phyloP scores from a whole-genome alignment of 1,140 invertebrate species.

The Drosophila kurseongensis region DNA sequence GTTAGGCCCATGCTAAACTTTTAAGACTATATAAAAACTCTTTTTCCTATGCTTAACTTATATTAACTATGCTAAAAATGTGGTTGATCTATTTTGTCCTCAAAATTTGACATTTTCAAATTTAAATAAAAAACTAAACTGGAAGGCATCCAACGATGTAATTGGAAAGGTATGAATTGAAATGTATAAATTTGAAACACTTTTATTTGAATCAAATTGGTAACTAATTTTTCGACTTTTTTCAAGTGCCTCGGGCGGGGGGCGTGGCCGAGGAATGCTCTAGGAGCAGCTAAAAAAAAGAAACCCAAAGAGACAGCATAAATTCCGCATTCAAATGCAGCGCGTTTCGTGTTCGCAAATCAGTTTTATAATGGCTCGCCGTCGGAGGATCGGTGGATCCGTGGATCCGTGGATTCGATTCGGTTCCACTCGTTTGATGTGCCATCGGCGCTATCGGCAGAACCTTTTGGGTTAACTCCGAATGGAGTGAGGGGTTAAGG shows the following conservation, averaged over 20 bases:
- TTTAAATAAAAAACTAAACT: too few relatives aligned
- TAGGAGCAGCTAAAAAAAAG: slow-evolving; percentile 12
- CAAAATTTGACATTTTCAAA: too few relatives aligned
- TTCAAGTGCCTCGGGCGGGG: slow-evolving; percentile 6
- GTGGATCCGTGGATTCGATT: slow-evolving; percentile 8
- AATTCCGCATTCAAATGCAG: slow-evolving; percentile 64
- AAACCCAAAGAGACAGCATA: slow-evolving; percentile 34
- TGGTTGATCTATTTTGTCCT: too few relatives aligned
- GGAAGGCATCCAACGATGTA: too few relatives aligned
- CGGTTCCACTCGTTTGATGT: slow-evolving; percentile 39
- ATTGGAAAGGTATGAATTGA: too few relatives aligned
- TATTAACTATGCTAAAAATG: too few relatives aligned
- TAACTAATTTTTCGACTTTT: too few relatives aligned
- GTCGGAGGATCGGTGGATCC: slow-evolving; percentile 2
- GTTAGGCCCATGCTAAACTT: too few relatives aligned
- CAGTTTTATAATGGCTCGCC: slow-evolving; percentile 72
- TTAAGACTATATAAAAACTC: too few relatives aligned
- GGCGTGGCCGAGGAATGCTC: slow-evolving; percentile 17
- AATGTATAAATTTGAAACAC: too few relatives aligned
- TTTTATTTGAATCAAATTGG: too few relatives aligned
- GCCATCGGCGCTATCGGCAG: slow-evolving; percentile 36
- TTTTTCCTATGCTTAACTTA: too few relatives aligned
- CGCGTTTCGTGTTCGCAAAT: slow-evolving; percentile 51
- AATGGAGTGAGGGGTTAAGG: background rate
- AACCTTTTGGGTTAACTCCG: slow-evolving; percentile 17